Conservation (phyloP, 1,140 invertebrate species). For the Nomia melanderi region DNA sequence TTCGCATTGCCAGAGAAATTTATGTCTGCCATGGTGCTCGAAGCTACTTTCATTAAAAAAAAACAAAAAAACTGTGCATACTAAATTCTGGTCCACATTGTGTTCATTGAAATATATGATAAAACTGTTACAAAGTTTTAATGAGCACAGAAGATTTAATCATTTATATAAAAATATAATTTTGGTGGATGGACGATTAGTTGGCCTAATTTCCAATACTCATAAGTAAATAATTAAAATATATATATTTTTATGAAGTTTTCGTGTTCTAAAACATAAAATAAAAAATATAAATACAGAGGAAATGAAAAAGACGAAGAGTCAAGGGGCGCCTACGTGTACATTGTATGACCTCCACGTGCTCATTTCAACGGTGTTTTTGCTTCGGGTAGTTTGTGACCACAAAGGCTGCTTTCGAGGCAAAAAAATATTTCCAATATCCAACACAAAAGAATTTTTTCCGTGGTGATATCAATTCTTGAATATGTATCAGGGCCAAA, state of each 20-base stretch:
- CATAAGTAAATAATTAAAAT: too few relatives aligned
- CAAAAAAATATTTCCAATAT: slow-evolving; percentile 44
- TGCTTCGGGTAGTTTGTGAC: slow-evolving; percentile 29
- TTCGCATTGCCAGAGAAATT: too few relatives aligned
- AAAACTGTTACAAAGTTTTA: too few relatives aligned
- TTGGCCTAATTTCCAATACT: slow-evolving; percentile 70
- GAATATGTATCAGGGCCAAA: slow-evolving; percentile 38
- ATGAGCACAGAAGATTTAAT: too few relatives aligned
- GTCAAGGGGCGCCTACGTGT: slow-evolving; percentile 17
- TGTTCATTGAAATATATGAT: too few relatives aligned
- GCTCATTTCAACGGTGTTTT: slow-evolving; percentile 44
- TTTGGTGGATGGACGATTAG: neutral
- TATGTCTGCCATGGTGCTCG: too few relatives aligned
- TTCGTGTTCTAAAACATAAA: too few relatives aligned
- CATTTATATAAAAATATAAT: too few relatives aligned
- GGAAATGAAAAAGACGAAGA: neutral
- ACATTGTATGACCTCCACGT: slow-evolving; percentile 33
- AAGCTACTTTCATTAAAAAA: too few relatives aligned
- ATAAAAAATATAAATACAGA: slow-evolving; percentile 49
- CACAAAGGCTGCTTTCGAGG: slow-evolving; percentile 44
- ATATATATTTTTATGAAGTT: too few relatives aligned
- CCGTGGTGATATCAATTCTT: slow-evolving; percentile 36
- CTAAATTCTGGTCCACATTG: too few relatives aligned
- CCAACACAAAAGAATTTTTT: slow-evolving; percentile 48
- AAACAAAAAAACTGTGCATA: too few relatives aligned